A percentile compares a stretch with the other conserved stretches of the same genome.
Evolutionary conservation across 1,140 invertebrate species (phyloP).

Genomic region (Drosophila mayri): DNA sequence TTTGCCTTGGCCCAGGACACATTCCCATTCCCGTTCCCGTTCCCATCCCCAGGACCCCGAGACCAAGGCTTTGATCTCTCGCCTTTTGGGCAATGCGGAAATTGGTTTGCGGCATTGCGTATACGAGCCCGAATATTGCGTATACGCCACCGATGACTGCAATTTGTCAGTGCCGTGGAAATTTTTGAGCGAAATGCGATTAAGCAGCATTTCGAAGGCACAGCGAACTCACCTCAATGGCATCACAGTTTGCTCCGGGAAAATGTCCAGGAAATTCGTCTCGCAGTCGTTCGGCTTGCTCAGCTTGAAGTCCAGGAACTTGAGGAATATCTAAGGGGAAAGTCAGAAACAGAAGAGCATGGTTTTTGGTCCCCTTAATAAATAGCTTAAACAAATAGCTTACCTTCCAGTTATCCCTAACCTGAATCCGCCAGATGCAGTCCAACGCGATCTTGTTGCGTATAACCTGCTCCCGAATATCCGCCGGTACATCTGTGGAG

Average conservation of each 20-base stretch:
- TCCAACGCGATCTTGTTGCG: conserved; percentile 87
- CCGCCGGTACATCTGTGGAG: conserved; percentile 70
- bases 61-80: conserved; percentile 70
- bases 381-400: too few species aligned
- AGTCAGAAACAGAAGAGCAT: neutral
- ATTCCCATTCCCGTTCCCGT: too few species aligned
- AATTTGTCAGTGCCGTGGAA: conserved; percentile 3
- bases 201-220: conserved; percentile 6
- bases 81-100: conserved; percentile 64
- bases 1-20: conserved; percentile 38
- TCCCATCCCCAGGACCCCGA: neutral
- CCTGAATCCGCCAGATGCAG: conserved; percentile 92
- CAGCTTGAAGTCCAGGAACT: conserved; percentile 89
- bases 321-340: conserved; percentile 89
- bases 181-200: conserved; percentile 14
- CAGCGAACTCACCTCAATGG: conserved; percentile 83
- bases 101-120: conserved; percentile 68
- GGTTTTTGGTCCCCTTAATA: neutral
- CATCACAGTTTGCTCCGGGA: conserved; percentile 89
- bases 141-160: conserved; percentile 12
- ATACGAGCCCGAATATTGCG: conserved; percentile 19
- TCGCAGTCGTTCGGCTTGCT: conserved; percentile 93
- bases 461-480: conserved; percentile 72
- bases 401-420: conserved; percentile 89
- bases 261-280: conserved; percentile 92